Percentiles rank a stretch among this genome's conserved stretches.
These are phyloP conservation scores for Pocillopora damicornis DNA, from an alignment of 64 coral and sea anemone species.

Conservation along the genomic window DNA sequence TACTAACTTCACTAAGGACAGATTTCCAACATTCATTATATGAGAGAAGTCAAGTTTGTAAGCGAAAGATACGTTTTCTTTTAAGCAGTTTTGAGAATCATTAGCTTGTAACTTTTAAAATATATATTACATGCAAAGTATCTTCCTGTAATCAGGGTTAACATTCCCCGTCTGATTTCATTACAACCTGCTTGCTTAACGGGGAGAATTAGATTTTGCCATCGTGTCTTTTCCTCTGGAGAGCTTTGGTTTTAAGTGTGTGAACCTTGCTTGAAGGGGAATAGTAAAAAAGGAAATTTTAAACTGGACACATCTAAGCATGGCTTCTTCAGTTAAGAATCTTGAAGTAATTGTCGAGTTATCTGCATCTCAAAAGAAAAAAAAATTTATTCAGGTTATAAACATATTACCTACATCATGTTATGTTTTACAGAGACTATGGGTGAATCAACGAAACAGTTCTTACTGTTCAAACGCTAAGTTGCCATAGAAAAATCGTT, in stretches of 20 bases:
- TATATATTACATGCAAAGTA: too few relatives aligned
- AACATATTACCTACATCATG: neutral
- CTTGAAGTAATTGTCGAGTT: too few relatives aligned
- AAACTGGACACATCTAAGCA: too few relatives aligned
- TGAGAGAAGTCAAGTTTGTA: neutral
- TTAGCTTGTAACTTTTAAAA: neutral
- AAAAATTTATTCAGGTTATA: neutral
- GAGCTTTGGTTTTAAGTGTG: too few relatives aligned
- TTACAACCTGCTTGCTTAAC: too few relatives aligned
- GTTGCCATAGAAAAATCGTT: neutral
- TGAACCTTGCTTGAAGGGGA: too few relatives aligned
- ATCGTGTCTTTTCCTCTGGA: too few relatives aligned
- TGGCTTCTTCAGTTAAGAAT: too few relatives aligned
- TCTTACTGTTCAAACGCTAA: neutral
- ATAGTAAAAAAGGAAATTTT: too few relatives aligned
- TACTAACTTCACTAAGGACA: neutral
- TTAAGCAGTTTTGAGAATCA: neutral
- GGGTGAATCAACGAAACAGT: neutral
- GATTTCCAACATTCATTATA: neutral
- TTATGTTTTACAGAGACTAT: neutral
- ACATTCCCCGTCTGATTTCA: too few relatives aligned
- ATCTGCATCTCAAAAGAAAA: conserved; percentile 1
- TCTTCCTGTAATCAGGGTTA: too few relatives aligned
- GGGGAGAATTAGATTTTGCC: too few relatives aligned
- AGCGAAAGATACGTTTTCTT: neutral